Evolutionary conservation across 2,113 vertebrate species (phyloP).

Genomic region (Ornithorhynchus anatinus): DNA sequence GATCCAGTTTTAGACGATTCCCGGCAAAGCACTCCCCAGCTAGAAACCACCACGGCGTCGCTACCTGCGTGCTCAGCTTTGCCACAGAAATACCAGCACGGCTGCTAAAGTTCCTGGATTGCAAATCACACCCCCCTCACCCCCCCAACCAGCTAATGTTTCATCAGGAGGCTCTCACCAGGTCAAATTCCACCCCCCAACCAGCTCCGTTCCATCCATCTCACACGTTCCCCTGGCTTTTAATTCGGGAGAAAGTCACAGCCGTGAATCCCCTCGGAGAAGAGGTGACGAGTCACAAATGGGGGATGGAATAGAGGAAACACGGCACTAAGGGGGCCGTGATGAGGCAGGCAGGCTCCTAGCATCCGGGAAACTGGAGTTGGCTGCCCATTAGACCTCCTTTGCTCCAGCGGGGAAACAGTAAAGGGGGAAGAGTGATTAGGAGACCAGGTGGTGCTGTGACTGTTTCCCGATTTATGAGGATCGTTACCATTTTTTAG

Average conservation of each 20-base stretch:
- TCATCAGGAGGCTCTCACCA: background rate
- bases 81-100: too few species aligned
- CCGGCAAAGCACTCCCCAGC: too few species aligned
- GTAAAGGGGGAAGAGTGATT: conserved; percentile 21
- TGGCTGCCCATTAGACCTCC: conserved; percentile 46
- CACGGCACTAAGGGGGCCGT: conserved; percentile 32
- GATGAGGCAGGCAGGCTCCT: conserved; percentile 37
- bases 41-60: too few species aligned
- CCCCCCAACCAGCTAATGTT: background rate
- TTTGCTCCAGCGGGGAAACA: conserved; percentile 42
- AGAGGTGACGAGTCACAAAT: conserved; percentile 18
- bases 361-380: too few species aligned
- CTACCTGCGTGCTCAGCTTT: background rate
- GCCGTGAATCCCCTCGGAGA: background rate
- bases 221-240: too few species aligned
- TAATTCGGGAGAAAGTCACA: background rate
- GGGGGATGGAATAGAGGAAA: conserved; percentile 30
- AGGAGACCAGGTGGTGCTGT: too few species aligned
- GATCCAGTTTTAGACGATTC: too few species aligned
- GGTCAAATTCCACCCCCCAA: background rate
- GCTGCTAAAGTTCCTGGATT: background rate
- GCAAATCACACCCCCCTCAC: background rate
- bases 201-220: too few species aligned
- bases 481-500: too few species aligned
- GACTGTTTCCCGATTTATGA: too few species aligned